A percentile compares a stretch with the other conserved stretches of the same genome.
These are phyloP conservation scores for Rhaphigaster nebulosa DNA, from an alignment of 2,888 invertebrate genomes.

Conservation along the genomic window DNA sequence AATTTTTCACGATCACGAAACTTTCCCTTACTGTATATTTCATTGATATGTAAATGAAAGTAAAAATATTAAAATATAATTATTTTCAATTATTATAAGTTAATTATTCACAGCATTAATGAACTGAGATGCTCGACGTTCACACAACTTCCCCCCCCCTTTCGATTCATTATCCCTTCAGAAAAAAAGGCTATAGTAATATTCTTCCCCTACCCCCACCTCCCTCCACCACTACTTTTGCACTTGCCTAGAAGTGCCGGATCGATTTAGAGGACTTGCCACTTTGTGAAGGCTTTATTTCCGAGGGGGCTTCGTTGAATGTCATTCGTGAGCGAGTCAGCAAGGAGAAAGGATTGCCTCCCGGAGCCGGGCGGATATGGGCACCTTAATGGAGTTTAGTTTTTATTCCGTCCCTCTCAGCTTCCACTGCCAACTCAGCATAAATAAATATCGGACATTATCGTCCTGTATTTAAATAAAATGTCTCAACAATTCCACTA, in stretches of 20 bases:
- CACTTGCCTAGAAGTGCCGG: background rate
- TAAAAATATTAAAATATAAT: too few species aligned
- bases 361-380: background rate
- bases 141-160: background rate
- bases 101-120: too few species aligned
- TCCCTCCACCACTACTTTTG: background rate
- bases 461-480: background rate
- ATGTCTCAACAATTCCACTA: background rate
- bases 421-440: background rate
- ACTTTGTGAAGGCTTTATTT: background rate
- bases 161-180: background rate
- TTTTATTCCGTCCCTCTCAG: background rate
- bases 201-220: background rate
- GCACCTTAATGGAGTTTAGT: background rate
- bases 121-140: too few species aligned
- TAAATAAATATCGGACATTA: background rate
- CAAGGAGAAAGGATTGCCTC: conserved; percentile 11
- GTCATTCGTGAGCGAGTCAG: background rate
- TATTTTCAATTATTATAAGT: too few species aligned
- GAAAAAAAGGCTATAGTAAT: background rate
- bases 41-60: too few species aligned
- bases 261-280: conserved; percentile 16
- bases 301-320: background rate
- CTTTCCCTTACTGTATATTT: too few species aligned
- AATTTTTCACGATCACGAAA: too few species aligned